Conservation (phyloP, 2,113 vertebrate genomes). For the Hypanus sabinus region DNA sequence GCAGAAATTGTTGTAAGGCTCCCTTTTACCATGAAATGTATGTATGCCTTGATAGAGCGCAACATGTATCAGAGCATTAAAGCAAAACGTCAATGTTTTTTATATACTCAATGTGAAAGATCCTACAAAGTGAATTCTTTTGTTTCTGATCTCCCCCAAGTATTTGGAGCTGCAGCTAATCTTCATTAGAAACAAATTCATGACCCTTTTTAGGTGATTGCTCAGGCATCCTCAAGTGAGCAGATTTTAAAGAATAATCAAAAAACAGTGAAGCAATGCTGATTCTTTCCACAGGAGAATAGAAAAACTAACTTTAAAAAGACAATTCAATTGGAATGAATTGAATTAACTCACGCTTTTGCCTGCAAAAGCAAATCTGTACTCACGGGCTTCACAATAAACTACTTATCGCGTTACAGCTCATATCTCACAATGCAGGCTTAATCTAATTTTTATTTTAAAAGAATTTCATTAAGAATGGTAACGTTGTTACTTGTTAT, state of each 20-base stretch:
- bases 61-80: background rate
- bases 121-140: background rate
- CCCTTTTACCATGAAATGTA: background rate
- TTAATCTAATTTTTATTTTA: slow-evolving; percentile 53
- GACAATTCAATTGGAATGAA: slow-evolving; percentile 67
- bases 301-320: slow-evolving; percentile 31
- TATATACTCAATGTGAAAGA: background rate
- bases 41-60: background rate
- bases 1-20: background rate
- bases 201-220: background rate
- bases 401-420: slow-evolving; percentile 52
- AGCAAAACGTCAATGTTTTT: background rate
- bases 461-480: slow-evolving; percentile 68
- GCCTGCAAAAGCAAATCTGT: slow-evolving; percentile 56
- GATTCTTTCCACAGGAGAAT: slow-evolving; percentile 16
- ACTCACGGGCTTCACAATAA: slow-evolving; percentile 60
- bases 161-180: background rate
- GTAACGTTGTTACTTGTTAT: slow-evolving; percentile 63
- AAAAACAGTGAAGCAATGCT: background rate
- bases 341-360: slow-evolving; percentile 67
- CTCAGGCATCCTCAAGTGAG: background rate
- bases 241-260: background rate
- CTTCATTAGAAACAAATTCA: background rate
- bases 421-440: slow-evolving; percentile 50
- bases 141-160: background rate